Evolutionary conservation across 2,113 vertebrate species (phyloP), one percentile per base, ranked within the genome.

Genomic region (Bostrychus sinensis): DNA sequence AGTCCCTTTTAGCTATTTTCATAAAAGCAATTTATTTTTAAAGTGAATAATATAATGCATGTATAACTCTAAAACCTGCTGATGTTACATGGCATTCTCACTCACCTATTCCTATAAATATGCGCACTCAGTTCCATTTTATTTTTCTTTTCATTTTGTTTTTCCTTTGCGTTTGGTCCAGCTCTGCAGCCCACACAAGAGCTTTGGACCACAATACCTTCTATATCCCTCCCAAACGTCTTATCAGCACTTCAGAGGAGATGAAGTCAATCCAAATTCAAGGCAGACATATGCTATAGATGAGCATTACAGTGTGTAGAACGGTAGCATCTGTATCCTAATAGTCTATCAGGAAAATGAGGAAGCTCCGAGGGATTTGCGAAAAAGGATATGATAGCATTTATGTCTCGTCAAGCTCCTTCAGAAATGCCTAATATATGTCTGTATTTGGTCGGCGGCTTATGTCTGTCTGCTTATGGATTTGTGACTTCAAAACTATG

Each of bases 381-480:
- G 81, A 87, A 81, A 86, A 81, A 88, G 76, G 81, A 88, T 76
- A 77, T 83, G 83, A 88, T 82, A 86, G 82, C 84, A 84, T 87
- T 88, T 88, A 86, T 81, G 84, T 88, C 84, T 81, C 80, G 87
- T 90, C 87, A 88, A 80, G 81, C 84, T 74, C 68, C 78, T 88
- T 81, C 78, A 80, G 81, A 28, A 72, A 88, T 83, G 80, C 85
- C 87, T 89, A 87, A 91, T 91, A 90, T 88, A 87, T 83, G 81
- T 88, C 85, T 89, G 89, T 89, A 86, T 92, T 91, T 88, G 83
- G 80, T 91, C 88, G 74, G 75, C 83, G 85, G 87, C 91, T 90
- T 92, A 90, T 88, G 89, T 89, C 90, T 90, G 87, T 92, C 88
- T 91, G 88, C 88, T 90, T 92, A 90, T 87, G 91, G 91, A 89